These are phyloP conservation scores for Anguilla pacifica DNA, from an alignment of 2,797 vertebrate genomes.

Conservation along the genomic window DNA sequence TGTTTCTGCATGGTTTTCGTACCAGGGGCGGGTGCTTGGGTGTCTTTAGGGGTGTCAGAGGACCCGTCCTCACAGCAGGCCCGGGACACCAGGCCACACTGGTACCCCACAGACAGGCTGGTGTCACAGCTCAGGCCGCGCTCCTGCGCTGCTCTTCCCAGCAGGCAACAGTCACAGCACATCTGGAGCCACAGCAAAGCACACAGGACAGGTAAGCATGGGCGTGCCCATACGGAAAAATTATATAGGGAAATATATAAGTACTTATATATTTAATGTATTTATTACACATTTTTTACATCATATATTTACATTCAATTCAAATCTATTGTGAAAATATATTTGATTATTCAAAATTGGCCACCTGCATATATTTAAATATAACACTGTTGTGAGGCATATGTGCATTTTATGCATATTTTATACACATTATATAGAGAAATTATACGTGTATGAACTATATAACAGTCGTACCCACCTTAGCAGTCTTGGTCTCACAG, in stretches of 20 bases:
- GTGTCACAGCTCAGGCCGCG: constrained; percentile 74
- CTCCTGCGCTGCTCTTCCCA: constrained; percentile 71
- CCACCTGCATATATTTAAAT: no score
- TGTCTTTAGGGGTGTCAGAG: constrained; percentile 16
- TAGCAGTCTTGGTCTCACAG: constrained; percentile 71
- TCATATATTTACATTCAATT: no score
- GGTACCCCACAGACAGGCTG: constrained; percentile 69
- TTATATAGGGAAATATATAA: no score
- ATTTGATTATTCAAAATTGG: no score
- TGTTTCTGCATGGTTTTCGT: neutral
- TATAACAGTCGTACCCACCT: constrained; percentile 68
- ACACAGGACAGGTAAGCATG: neutral
- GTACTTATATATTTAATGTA: no score
- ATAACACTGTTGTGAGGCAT: no score
- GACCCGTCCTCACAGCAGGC: constrained; percentile 77
- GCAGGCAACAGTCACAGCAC: constrained; percentile 87
- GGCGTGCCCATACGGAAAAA: no score
- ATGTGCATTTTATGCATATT: no score
- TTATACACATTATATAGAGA: no score
- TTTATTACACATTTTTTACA: no score
- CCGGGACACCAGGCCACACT: constrained; percentile 76
- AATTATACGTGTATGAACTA: no score
- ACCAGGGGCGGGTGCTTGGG: neutral
- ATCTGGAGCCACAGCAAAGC: constrained; percentile 58
- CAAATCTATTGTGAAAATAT: no score